Evolutionary conservation across 2,113 vertebrate genomes (phyloP).

Genomic region (Albula glossodonta): DNA sequence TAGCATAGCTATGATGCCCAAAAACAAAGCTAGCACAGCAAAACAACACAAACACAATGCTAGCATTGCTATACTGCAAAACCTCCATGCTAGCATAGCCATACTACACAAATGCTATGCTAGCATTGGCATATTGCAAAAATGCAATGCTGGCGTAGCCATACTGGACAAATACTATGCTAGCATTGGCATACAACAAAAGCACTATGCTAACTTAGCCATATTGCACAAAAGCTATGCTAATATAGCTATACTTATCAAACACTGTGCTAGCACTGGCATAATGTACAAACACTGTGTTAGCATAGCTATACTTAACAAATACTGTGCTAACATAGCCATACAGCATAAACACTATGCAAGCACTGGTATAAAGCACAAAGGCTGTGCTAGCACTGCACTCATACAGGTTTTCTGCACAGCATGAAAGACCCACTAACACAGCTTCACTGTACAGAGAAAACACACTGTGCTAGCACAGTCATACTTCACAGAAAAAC

Average conservation of each 20-base stretch:
- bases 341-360: neutral
- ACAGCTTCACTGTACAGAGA: neutral
- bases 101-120: neutral
- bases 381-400: neutral
- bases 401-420: neutral
- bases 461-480: neutral
- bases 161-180: neutral
- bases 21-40: neutral
- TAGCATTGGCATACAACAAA: neutral
- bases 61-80: neutral
- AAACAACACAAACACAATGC: neutral
- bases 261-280: neutral
- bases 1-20: neutral
- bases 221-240: neutral
- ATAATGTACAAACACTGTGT: neutral
- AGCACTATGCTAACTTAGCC: neutral
- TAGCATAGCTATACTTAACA: neutral
- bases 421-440: too few species aligned
- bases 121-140: neutral
- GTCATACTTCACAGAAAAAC: neutral
- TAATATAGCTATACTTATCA: neutral
- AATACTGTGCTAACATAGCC: too few species aligned
- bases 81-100: neutral
- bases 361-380: neutral
- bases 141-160: neutral